Conservation (phyloP, 2,113 vertebrate genomes). For the Phodopus roborovskii region DNA sequence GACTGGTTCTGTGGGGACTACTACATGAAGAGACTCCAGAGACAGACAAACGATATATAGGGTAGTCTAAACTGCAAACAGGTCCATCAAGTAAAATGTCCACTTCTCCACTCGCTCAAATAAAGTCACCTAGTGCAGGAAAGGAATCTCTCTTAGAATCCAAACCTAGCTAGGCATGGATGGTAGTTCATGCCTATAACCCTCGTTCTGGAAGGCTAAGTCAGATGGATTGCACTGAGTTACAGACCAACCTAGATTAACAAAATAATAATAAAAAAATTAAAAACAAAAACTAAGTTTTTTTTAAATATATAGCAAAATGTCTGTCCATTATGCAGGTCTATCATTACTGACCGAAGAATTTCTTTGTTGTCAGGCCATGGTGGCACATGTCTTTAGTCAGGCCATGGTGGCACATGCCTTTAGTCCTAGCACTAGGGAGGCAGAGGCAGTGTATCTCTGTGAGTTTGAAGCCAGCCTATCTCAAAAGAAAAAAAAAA, state of each 20-base stretch:
- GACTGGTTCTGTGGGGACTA: neutral
- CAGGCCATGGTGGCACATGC: too few relatives aligned
- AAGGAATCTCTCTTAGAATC: neutral
- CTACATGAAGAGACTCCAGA: neutral
- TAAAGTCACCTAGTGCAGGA: neutral
- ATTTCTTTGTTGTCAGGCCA: neutral
- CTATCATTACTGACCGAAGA: neutral
- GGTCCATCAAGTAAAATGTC: neutral
- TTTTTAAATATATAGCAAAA: neutral
- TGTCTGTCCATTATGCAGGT: neutral
- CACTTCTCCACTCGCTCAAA: neutral
- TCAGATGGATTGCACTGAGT: neutral
- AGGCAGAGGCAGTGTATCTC: neutral
- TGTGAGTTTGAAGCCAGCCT: neutral
- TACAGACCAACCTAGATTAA: neutral
- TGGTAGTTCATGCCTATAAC: neutral
- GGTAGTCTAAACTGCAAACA: neutral
- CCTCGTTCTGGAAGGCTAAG: neutral
- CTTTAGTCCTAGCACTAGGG: too few relatives aligned
- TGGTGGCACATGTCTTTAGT: too few relatives aligned
- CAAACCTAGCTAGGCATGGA: neutral
- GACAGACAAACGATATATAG: neutral
- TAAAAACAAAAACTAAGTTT: neutral
- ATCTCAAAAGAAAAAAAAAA: neutral
- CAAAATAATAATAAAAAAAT: neutral